These are phyloP conservation scores for Boulengeromyrus knoepffleri DNA, from an alignment of 2,113 vertebrate genomes.

Conservation along the genomic window DNA sequence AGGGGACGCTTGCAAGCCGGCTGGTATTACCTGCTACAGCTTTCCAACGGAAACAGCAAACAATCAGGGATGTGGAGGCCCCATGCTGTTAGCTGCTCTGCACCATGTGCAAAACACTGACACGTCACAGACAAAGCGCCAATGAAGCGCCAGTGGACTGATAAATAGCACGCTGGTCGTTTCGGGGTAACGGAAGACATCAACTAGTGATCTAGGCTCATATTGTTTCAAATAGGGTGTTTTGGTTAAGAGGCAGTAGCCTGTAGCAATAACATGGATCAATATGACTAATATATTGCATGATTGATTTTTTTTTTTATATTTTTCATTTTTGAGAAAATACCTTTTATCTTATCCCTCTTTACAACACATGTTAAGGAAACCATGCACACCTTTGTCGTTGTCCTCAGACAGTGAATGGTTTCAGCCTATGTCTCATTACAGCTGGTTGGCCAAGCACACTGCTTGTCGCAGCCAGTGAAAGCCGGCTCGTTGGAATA, in stretches of 20 bases:
- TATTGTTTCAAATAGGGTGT: background rate
- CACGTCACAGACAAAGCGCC: background rate
- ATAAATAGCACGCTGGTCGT: background rate
- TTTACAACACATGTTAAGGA: background rate
- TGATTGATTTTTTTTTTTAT: background rate
- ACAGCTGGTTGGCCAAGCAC: conserved; percentile 21
- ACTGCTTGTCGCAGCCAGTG: conserved; percentile 27
- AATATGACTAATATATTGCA: background rate
- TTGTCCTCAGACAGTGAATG: background rate
- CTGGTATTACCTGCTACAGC: background rate
- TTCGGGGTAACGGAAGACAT: background rate
- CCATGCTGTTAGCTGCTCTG: background rate
- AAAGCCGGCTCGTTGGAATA: conserved; percentile 16
- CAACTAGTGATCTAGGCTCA: background rate
- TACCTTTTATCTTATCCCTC: background rate
- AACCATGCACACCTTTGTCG: background rate
- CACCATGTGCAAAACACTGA: background rate
- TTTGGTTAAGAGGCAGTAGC: background rate
- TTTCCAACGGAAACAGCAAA: background rate
- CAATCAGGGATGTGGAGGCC: background rate
- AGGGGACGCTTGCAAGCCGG: background rate
- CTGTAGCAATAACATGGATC: background rate
- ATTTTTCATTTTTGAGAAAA: background rate
- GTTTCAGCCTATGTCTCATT: conserved; percentile 35
- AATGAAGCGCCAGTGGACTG: background rate